Evolutionary conservation across 2,113 vertebrate genomes (phyloP), one percentile per base, ranked within the genome.

Genomic region (Sturnus vulgaris): DNA sequence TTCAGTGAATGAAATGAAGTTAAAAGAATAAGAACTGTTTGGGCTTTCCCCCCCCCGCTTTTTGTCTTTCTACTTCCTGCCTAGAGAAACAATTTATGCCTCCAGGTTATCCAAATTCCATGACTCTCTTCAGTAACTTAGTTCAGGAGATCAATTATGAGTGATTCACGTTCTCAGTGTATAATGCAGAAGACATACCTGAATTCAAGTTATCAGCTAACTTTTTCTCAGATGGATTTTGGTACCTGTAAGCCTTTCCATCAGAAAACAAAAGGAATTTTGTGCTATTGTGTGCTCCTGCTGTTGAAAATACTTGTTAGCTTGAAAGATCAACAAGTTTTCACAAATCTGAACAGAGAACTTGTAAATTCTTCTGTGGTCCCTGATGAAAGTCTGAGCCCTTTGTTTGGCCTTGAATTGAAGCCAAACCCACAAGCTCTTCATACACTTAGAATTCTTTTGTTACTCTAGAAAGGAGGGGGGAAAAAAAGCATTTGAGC

Each of bases 331-430:
- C 65, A 92, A 68, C 82, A 92, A 80, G 90, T 96, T 96, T 92
- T 56, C 63, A 93, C 65, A 90, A 76, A 92, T 89, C 44, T 50
- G 78, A 86, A 63, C 42, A 33, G 27, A 85, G n/a, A 81, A 56
- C 46, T 90, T 91, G 35, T 15, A 86, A 91, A 84, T 83, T 84
- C 24, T 92, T 86, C 52, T 75, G 73, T 65, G 76, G 88, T 50
- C 12, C 50, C 46, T 31, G 37, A 50, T 75, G 59, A 82, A 88
- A 93, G 79, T 84, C 69, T 80, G 61, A 93, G 86, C 53, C 75
- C 87, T 95, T 95, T 97, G 39, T 94, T 87, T 88, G 91, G 94
- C 96, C 95, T 97, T 96, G 95, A 92, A 78, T 92, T 78, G 72
- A 92, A 95, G 93, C 76, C 92, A 96, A 89, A 81, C 22, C 69